Base-by-base conservation (phyloP, 2,888 invertebrate genomes). In the Lasioglossum vierecki region DNA sequence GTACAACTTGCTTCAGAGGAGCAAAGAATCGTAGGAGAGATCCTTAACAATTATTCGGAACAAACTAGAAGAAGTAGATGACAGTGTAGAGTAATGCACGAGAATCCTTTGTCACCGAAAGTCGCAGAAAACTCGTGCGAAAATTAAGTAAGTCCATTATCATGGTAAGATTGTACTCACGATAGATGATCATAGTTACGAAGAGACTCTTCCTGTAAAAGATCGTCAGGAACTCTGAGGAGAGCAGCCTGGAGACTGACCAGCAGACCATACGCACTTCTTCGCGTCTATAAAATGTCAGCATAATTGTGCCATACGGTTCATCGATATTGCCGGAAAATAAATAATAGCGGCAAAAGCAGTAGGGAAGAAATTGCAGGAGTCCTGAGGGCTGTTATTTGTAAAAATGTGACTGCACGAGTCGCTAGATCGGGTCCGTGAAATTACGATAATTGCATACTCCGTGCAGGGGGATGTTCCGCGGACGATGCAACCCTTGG, bases 1-100 rank as follows among this genome's bases (percentile, higher is more conserved):
- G 39, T 91, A 88, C 26, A 91, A 91, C 22, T 74, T 90, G 26
- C 87, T 91, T 41, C 87, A 87, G 39, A 83, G 82, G 44, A 82
- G 68, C 49, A 82, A 77, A 39, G 71, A 79, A 46, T 39, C 4
- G 8, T 68, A 82, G 41, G 57, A 30, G 3, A 0, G 22, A 5
- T 11, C 41, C 2, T 41, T 18, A 9, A 2, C 2, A 15, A 63
- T 30, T 2, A 26, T 63, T 30, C 18, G 13, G 5, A 63, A 13
- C 30, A 5, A 30, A 63, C 1, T 63, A 66, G 35, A 66, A 30
- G 6, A 15, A 18, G 18, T 66, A 66, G 35, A 66, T 30, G 15
- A 35, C 49, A 6, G 49, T 49, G 49, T 49, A 15, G 8, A 66
- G 18, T 6, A 2, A 5, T 18, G 35, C 66, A 66, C 66, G 66